Conservation (phyloP, 1,140 invertebrate genomes). For the Eueides isabella region DNA sequence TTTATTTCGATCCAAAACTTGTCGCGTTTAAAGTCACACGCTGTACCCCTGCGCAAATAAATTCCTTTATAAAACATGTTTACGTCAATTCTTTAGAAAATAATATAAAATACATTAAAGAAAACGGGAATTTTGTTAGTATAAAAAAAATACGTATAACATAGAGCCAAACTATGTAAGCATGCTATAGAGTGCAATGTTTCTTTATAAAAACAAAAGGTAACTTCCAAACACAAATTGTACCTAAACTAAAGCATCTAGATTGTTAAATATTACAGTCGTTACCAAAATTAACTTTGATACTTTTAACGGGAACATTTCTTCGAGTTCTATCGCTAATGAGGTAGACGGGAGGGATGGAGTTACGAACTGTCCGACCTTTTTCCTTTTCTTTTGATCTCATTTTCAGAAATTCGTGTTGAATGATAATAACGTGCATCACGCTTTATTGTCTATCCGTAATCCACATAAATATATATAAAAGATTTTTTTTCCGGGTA, state of each 20-base stretch:
- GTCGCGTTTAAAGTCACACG: too few species aligned
- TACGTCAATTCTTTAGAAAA: too few species aligned
- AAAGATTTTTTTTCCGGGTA: neutral
- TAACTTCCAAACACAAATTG: neutral
- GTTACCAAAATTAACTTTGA: slow-evolving; percentile 10
- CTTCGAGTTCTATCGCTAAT: neutral
- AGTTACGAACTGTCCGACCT: neutral
- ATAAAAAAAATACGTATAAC: too few species aligned
- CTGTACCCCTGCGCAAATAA: too few species aligned
- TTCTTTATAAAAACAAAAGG: neutral
- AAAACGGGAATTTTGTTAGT: too few species aligned
- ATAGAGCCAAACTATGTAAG: too few species aligned
- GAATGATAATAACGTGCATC: neutral
- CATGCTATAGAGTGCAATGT: too few species aligned
- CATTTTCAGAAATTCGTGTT: neutral
- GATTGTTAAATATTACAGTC: neutral
- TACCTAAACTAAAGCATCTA: neutral
- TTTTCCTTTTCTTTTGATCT: neutral
- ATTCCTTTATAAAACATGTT: too few species aligned
- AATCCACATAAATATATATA: neutral
- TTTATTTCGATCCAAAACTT: too few species aligned
- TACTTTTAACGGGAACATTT: neutral
- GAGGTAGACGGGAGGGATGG: slow-evolving; percentile 2
- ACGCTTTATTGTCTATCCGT: neutral
- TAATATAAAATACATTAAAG: too few species aligned